Evolutionary conservation across 1,140 invertebrate species (phyloP), one percentile per base, ranked within the genome.

Genomic region (Tribolium madens): DNA sequence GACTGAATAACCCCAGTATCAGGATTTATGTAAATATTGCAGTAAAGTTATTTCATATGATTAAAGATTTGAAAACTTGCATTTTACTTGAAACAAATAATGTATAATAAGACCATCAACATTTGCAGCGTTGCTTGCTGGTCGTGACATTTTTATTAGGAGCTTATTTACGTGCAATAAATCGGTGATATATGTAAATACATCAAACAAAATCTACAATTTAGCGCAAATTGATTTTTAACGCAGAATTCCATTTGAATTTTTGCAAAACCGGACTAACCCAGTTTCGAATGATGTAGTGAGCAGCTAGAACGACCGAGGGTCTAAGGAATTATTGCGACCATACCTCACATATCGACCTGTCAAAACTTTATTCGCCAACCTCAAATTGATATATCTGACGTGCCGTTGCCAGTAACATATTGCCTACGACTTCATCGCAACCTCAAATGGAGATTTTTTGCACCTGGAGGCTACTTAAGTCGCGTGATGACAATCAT

Each of bases 341-440:
- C 69, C 47, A 71, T 71, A 48, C 69, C 53, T 74, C 72, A 74
- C 72, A 60, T 57, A 74, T 74, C 50, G 72, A 74, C 72, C 72
- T 60, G 72, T 74, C 72, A 74, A 60, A 74, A 74, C 50, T 60
- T 57, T 47, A 57, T 60, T 60, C 72, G 72, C 50, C 50, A 53
- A 57, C 69, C 69, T 71, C 69, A 74, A 74, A 74, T 74, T 74
- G 72, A 74, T 74, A 74, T 74, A 57, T 74, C 72, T 57, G 53
- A 57, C 53, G 50, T 74, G 72, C 70, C 18, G 17, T 72, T 72
- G 46, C 70, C 57, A 72, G 14, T 72, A 72, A 72, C 70, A 72
- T 72, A 72, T 72, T 72, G 70, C 46, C 70, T 15, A 72, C 50
- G 47, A 72, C 42, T 48, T 52, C 70, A 72, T 72, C 70, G n/a